Conservation (phyloP, 2,888 invertebrate genomes). For the Microctonus hyperodae region DNA sequence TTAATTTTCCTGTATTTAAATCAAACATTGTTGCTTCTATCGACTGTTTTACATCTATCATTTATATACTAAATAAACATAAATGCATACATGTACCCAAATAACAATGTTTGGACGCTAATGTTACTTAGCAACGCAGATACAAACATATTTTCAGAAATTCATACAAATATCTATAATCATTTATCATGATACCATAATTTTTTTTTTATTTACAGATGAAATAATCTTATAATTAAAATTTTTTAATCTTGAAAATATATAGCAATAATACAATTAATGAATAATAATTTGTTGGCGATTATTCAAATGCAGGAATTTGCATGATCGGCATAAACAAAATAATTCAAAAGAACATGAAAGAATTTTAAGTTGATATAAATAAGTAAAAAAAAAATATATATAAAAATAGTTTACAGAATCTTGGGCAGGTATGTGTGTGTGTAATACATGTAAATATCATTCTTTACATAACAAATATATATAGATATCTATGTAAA, state of each 20-base stretch:
- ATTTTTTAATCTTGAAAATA: not conserved
- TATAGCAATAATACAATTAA: not conserved
- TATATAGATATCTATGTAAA: not conserved
- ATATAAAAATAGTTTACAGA: not conserved
- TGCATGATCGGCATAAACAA: not conserved
- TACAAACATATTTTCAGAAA: too few relatives aligned
- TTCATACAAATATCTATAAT: too few relatives aligned
- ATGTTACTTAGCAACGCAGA: not conserved
- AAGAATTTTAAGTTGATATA: not conserved
- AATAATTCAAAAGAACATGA: not conserved
- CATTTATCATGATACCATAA: too few relatives aligned
- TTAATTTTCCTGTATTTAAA: slow-evolving; percentile 46
- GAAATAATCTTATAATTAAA: too few relatives aligned
- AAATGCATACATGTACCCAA: not conserved
- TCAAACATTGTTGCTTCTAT: slow-evolving; percentile 40
- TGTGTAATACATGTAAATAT: not conserved
- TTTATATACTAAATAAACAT: not conserved
- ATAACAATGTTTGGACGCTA: not conserved
- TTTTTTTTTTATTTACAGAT: too few relatives aligned
- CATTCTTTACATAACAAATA: not conserved
- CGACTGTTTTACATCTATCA: not conserved
- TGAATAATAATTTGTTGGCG: too few relatives aligned
- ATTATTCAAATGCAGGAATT: not conserved
- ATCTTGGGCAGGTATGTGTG: too few relatives aligned
- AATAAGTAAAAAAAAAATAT: not conserved